These are phyloP conservation scores for Drosophila mettleri DNA, from an alignment of 2,888 invertebrate species.

Conservation along the genomic window DNA sequence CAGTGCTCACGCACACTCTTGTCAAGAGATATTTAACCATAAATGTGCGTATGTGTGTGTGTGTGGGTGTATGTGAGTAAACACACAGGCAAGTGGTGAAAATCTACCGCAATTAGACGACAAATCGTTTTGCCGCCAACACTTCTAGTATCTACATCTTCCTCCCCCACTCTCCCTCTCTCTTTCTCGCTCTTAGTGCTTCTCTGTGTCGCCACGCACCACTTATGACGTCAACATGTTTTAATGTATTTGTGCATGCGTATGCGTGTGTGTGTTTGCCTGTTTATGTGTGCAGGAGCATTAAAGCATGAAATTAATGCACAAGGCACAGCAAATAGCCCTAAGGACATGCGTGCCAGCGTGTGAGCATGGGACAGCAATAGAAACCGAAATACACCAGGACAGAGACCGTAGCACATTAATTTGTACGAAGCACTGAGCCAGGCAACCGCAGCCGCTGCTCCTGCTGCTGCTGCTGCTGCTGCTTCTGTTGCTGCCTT, in stretches of 20 bases:
- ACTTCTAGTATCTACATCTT: constrained; percentile 24
- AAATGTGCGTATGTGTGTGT: constrained; percentile 3
- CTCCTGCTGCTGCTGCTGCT: background rate
- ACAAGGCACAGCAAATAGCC: constrained; percentile 60
- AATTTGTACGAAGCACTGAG: constrained; percentile 46
- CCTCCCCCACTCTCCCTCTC: constrained; percentile 14
- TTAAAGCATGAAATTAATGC: constrained; percentile 71
- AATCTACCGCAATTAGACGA: constrained; percentile 64
- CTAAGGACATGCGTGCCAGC: constrained; percentile 53
- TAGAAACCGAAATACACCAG: constrained; percentile 7
- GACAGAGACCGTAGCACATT: constrained; percentile 37
- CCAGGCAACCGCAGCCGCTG: constrained; percentile 43
- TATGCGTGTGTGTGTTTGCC: constrained; percentile 15
- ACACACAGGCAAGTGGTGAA: constrained; percentile 41
- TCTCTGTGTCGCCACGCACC: constrained; percentile 14
- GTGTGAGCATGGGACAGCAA: constrained; percentile 10
- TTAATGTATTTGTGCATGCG: constrained; percentile 12
- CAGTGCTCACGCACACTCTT: constrained; percentile 3
- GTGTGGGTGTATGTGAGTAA: background rate
- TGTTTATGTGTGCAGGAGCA: constrained; percentile 48
- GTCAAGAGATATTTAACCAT: background rate
- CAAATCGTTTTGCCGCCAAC: constrained; percentile 59
- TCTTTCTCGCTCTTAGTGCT: constrained; percentile 3
- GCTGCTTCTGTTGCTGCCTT: constrained; percentile 13
- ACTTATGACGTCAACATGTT: constrained; percentile 24